phyloP scores from a whole-genome alignment of 1,140 invertebrate genomes.

The Procambarus clarkii region DNA sequence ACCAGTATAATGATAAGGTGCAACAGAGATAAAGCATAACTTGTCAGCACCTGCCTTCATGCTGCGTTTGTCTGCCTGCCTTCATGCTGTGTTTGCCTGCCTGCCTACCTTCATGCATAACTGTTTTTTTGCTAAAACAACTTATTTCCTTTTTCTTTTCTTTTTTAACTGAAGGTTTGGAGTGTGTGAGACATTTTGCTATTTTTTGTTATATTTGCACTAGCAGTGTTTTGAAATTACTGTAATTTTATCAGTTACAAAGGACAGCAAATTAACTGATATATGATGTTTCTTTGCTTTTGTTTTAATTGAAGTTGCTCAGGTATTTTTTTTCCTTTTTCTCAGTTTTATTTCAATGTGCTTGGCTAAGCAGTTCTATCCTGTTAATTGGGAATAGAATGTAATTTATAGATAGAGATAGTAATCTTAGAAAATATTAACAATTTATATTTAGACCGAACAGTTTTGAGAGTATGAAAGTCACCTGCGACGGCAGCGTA shows the following conservation, averaged over 20 bases:
- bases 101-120: neutral
- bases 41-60: neutral
- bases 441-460: too few species aligned
- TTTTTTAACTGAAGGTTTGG: too few species aligned
- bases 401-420: too few species aligned
- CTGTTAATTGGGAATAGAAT: too few species aligned
- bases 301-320: neutral
- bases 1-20: slow-evolving; percentile 14
- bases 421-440: too few species aligned
- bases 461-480: too few species aligned
- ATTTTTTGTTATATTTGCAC: neutral
- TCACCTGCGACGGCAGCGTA: too few species aligned
- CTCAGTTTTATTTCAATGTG: neutral
- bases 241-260: neutral
- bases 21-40: slow-evolving; percentile 28
- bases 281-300: neutral
- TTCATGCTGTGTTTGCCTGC: neutral
- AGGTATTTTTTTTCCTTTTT: neutral
- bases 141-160: neutral
- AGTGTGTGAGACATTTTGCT: too few species aligned
- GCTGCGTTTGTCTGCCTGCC: neutral
- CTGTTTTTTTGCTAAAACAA: neutral
- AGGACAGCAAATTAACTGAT: neutral
- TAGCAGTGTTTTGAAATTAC: neutral
- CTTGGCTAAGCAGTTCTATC: too few species aligned